A percentile compares a stretch with the other conserved stretches of the same genome.
Conservation (phyloP, 2,113 vertebrate genomes). For the Rana temporaria region DNA sequence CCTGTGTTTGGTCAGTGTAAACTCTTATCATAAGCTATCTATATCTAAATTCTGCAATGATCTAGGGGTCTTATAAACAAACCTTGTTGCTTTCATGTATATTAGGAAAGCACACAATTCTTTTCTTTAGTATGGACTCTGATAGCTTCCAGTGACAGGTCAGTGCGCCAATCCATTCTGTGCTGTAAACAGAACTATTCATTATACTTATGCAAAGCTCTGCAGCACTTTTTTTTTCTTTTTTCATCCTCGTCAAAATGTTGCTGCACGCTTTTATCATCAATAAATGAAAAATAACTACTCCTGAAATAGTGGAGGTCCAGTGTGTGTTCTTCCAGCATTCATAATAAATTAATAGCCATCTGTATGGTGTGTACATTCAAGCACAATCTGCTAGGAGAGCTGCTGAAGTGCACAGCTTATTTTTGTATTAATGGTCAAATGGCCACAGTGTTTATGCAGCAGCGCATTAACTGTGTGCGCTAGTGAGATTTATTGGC, state of each 20-base stretch:
- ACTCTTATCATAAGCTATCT: too few relatives aligned
- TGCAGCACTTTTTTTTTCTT: not conserved
- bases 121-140: too few relatives aligned
- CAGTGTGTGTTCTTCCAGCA: not conserved
- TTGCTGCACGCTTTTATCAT: not conserved
- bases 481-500: not conserved
- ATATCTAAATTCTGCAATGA: too few relatives aligned
- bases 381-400: not conserved
- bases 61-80: too few relatives aligned
- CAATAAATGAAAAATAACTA: not conserved
- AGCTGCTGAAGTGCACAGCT: not conserved
- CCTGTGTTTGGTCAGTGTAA: too few relatives aligned
- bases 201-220: not conserved
- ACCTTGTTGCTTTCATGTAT: too few relatives aligned
- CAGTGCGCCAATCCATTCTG: too few relatives aligned
- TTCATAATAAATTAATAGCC: not conserved
- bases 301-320: not conserved
- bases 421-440: constrained; percentile 14
- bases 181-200: not conserved
- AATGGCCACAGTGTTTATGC: constrained; percentile 4
- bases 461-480: constrained; percentile 14
- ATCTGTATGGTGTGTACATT: not conserved
- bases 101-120: too few relatives aligned
- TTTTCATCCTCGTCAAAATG: not conserved
- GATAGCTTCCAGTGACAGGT: too few relatives aligned